phyloP scores from a whole-genome alignment of 2,888 invertebrate genomes.

The Pristionchus japonicus region DNA sequence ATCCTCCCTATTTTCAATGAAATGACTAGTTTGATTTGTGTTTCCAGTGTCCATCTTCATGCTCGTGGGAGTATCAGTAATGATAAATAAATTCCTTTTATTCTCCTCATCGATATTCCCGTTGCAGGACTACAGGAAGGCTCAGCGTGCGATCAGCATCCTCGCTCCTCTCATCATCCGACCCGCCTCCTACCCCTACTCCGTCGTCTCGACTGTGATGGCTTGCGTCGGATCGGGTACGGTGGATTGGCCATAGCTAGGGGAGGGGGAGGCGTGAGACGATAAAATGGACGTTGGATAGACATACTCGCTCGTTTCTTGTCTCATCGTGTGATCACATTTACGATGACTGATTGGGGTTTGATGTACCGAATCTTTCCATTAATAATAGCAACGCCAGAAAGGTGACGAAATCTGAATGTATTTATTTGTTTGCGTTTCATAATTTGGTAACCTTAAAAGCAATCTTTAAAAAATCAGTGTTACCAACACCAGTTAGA shows the following conservation, averaged over 20 bases:
- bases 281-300: background rate
- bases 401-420: background rate
- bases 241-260: background rate
- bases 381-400: too few species aligned
- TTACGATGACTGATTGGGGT: too few species aligned
- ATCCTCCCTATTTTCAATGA: too few species aligned
- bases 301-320: background rate
- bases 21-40: too few species aligned
- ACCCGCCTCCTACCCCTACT: slow-evolving; percentile 91
- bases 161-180: slow-evolving; percentile 84
- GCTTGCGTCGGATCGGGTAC: slow-evolving; percentile 85
- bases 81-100: too few species aligned
- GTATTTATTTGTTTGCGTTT: background rate
- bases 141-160: slow-evolving; percentile 61
- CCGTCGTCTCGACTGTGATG: slow-evolving; percentile 92
- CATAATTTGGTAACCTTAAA: too few species aligned
- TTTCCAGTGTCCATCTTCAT: too few species aligned
- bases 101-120: background rate
- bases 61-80: background rate
- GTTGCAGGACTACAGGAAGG: slow-evolving; percentile 47
- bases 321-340: background rate
- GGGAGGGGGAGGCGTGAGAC: background rate
- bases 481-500: background rate
- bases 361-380: too few species aligned
- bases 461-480: too few species aligned